A percentile compares a stretch with the other conserved stretches of the same genome.
Conservation (phyloP, 2,113 vertebrate species). For the Rhabdomys dilectus region DNA sequence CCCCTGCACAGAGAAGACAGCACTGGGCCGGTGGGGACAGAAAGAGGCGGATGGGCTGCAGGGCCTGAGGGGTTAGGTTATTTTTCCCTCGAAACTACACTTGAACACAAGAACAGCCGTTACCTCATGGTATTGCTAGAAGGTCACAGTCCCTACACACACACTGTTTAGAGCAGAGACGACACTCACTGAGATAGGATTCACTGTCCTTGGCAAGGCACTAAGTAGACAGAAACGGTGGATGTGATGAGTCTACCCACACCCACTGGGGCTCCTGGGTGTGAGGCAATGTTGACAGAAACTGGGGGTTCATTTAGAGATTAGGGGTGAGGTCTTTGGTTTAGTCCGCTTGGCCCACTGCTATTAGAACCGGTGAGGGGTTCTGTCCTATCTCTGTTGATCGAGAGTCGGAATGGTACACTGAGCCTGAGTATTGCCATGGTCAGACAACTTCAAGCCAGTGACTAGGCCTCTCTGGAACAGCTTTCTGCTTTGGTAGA, state of each 20-base stretch:
- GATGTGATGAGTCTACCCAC: accelerated
- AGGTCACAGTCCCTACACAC: accelerated
- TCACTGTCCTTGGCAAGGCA: background rate
- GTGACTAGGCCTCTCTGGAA: background rate
- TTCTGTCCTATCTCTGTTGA: background rate
- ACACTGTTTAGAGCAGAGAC: accelerated
- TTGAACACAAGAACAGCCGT: too few species aligned
- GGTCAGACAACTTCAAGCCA: background rate
- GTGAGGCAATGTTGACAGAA: background rate
- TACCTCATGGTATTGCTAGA: too few species aligned
- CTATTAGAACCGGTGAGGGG: background rate
- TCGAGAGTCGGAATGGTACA: background rate
- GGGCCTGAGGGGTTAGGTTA: background rate
- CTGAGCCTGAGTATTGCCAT: background rate
- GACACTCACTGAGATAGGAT: accelerated
- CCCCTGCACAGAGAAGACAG: background rate
- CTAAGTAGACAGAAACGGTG: background rate
- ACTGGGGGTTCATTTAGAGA: background rate
- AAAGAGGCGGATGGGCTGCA: background rate
- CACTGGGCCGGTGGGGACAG: background rate
- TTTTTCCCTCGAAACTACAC: too few species aligned
- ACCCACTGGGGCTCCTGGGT: background rate
- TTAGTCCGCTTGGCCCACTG: background rate
- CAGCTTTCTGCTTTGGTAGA: background rate
- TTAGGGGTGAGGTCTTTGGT: too few species aligned